Base-by-base conservation (phyloP, 2,888 invertebrate genomes). In the Steinernema hermaphroditum region DNA sequence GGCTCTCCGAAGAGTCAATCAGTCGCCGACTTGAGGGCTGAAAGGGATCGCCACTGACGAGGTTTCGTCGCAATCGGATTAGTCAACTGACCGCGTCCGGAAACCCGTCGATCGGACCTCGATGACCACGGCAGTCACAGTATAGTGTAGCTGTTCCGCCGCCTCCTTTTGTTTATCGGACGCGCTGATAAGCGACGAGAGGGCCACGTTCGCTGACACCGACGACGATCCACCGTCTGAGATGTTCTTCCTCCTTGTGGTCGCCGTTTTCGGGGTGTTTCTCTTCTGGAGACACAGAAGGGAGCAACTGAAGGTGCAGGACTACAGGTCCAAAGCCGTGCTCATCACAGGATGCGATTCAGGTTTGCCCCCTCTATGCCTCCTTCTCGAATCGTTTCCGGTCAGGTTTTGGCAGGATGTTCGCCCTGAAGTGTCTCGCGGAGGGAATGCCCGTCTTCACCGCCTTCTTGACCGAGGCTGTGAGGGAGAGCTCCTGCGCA, bases 361-460 rank as follows among this genome's bases (percentile, higher is more conserved):
- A 24, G 76, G 62, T 54, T 1, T 14, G 41, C n/a, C n/a, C n/a
- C n/a, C n/a, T n/a, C n/a, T n/a, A n/a, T n/a, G n/a, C n/a, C n/a
- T n/a, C n/a, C n/a, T n/a, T n/a, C n/a, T n/a, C n/a, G n/a, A n/a
- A n/a, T n/a, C n/a, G n/a, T n/a, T n/a, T n/a, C n/a, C 16, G 14
- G 54, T 24, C 12, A 72, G 79, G 79, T 14, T 79, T 79, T 22
- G 79, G 79, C 0, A 69, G 74, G 22, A 70, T 62, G 9, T 69
- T 75, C 19, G 80, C 72, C 22, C 41, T 78, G 68, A 73, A 75
- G 49, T 80, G 80, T 32, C 49, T 71, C 4, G 22, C 41, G 37
- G 72, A 80, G 16, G 80, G 80, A 41, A 79, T 80, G 74, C 71
- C 76, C 6, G 80, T 80, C 12, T 78, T 80, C 32, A 80, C 79